Base-by-base conservation (phyloP, 2,888 invertebrate species). In the Danaus chrysippus region DNA sequence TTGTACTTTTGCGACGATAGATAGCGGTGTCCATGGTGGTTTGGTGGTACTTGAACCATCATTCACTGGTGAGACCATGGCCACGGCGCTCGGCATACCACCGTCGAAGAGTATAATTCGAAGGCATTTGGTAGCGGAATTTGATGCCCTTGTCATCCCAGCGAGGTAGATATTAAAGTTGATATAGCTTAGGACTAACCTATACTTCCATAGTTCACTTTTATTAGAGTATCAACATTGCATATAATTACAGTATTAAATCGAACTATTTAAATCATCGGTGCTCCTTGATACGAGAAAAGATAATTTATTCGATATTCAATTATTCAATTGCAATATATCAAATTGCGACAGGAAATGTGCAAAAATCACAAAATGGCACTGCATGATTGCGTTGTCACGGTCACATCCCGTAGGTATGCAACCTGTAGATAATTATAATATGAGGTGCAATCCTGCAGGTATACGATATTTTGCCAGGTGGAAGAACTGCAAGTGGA, bases 1-100 rank as follows among this genome's bases (percentile, higher is more conserved):
- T 43, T n/a, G n/a, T 46, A 49, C 11, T 52, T 66, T 66, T 59
- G 61, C 64, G 61, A 64, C 81, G 79, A 68, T 89, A 95, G 97
- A 98, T 85, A 97, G 97, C 78, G 98, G 98, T 72, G 97, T 98
- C 10, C 98, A 98, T 80, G 98, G 98, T 65, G 98, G 98, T 11
- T 90, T 98, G 68, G 97, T 98, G 59, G 98, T 98, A 13, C 86
- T 98, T 75, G 98, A 98, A 81, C 96, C 97, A 13, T 97, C 97
- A 12, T 98, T 98, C 87, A 97, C 96, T 62, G 97, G 97, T 42
- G 98, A 98, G 84, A 97, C 97, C 54, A 96, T 98, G 95, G 98
- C 98, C 56, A 96, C 96, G 10, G 96, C 97, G 0, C 92, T 97
- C 68, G 97, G 97, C 60, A 97, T 98, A 75, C 97, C 98, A 53